Evolutionary conservation across 2,888 invertebrate genomes (phyloP).

Genomic region (Polymixis flavicincta): DNA sequence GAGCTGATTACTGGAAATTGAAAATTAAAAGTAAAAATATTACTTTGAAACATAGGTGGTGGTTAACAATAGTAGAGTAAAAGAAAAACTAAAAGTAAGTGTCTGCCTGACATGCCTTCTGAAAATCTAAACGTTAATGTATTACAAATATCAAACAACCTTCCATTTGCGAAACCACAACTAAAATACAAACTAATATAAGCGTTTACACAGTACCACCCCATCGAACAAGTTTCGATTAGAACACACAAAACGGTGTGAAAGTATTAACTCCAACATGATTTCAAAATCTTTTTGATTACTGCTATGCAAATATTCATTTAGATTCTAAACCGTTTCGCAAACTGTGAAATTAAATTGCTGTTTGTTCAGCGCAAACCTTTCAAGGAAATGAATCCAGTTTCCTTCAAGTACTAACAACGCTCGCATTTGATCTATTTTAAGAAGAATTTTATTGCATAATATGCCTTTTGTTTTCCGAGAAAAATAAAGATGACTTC

Average conservation of each 20-base stretch:
- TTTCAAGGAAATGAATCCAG: constrained; percentile 44
- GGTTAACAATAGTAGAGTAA: not conserved
- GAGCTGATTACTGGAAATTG: not conserved
- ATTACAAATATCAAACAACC: constrained; percentile 32
- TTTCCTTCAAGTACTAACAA: constrained; percentile 30
- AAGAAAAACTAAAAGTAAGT: not conserved
- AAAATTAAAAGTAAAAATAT: not conserved
- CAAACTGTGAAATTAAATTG: constrained; percentile 45
- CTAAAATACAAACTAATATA: constrained; percentile 27
- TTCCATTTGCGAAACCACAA: constrained; percentile 40
- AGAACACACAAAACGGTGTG: constrained; percentile 3
- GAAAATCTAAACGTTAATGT: constrained; percentile 22
- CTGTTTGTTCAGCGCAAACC: constrained; percentile 45
- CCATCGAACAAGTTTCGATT: not conserved
- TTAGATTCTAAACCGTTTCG: constrained; percentile 44
- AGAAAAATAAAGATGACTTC: not conserved
- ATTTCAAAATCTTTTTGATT: constrained; percentile 50
- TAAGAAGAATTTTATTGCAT: not conserved
- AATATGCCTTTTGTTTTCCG: not conserved
- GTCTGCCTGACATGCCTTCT: no score
- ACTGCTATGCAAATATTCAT: constrained; percentile 56
- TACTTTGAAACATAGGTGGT: not conserved
- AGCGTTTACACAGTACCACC: constrained; percentile 20
- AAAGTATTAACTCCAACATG: constrained; percentile 20
- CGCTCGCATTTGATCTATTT: constrained; percentile 22